Evolutionary conservation across 2,113 vertebrate species (phyloP).

Genomic region (Xenopus tropicalis): DNA sequence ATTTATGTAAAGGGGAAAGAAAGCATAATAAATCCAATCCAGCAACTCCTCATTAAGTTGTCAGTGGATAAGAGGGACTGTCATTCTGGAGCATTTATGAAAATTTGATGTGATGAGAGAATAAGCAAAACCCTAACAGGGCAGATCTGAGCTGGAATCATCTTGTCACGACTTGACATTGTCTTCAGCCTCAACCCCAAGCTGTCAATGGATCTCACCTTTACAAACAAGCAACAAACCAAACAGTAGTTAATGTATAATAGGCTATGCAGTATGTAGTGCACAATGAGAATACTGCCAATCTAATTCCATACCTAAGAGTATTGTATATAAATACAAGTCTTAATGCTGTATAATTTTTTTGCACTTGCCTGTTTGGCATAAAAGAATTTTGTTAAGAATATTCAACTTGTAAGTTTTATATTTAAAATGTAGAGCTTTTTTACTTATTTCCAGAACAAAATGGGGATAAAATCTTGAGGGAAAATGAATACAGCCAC

Average conservation of each 20-base stretch:
- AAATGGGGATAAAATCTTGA: no score
- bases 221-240: conserved; percentile 15
- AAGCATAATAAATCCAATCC: conserved; percentile 40
- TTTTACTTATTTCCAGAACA: no score
- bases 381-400: no score
- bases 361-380: no score
- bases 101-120: conserved; percentile 41
- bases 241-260: not conserved
- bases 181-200: conserved; percentile 35
- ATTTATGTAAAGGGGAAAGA: conserved; percentile 39
- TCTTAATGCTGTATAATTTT: no score
- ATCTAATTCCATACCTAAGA: no score
- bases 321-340: no score
- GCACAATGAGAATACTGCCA: no score
- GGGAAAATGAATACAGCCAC: no score
- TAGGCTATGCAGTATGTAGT: no score
- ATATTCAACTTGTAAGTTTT: no score
- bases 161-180: conserved; percentile 44
- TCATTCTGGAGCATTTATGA: not conserved
- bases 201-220: conserved; percentile 33
- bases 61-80: conserved; percentile 11
- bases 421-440: no score
- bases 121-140: conserved; percentile 27
- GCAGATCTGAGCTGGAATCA: conserved; percentile 40
- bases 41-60: conserved; percentile 25